These are phyloP conservation scores for Pogonomyrmex barbatus DNA, from an alignment of 1,140 invertebrate species.

Conservation along the genomic window DNA sequence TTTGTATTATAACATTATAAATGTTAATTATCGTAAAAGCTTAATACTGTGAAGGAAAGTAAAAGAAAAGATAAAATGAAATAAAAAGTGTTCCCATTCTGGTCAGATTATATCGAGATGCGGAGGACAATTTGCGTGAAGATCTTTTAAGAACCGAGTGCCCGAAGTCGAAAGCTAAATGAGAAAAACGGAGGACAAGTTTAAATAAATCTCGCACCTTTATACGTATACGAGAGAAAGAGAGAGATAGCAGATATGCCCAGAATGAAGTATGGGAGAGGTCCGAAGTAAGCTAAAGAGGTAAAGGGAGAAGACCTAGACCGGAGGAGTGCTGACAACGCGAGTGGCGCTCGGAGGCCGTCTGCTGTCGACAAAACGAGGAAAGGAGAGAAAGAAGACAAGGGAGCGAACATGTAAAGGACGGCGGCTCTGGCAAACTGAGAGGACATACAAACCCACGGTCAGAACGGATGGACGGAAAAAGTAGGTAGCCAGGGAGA, in stretches of 20 bases:
- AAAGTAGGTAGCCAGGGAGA: conserved; percentile 57
- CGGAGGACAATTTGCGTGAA: neutral
- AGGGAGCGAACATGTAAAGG: conserved; percentile 14
- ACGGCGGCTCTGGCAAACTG: conserved; percentile 47
- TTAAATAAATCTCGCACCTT: conserved; percentile 56
- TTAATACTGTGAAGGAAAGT: neutral
- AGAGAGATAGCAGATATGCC: neutral
- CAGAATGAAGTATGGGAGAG: conserved; percentile 1
- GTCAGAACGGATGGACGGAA: conserved; percentile 29
- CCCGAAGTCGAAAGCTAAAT: conserved; percentile 29
- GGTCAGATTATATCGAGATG: neutral
- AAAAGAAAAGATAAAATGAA: neutral
- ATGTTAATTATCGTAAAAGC: neutral
- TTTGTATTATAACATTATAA: conserved; percentile 3
- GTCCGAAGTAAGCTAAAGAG: conserved; percentile 8
- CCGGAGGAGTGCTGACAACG: conserved; percentile 17
- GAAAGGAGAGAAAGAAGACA: neutral
- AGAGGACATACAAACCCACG: conserved; percentile 29
- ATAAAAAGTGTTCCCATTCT: neutral
- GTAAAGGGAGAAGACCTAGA: conserved; percentile 7
- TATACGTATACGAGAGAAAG: neutral
- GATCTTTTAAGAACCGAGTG: neutral
- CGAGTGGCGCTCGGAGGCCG: conserved; percentile 35
- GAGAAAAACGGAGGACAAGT: conserved; percentile 13
- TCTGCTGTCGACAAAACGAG: conserved; percentile 17